Conservation (phyloP, 2,113 vertebrate species). For the Solea solea region DNA sequence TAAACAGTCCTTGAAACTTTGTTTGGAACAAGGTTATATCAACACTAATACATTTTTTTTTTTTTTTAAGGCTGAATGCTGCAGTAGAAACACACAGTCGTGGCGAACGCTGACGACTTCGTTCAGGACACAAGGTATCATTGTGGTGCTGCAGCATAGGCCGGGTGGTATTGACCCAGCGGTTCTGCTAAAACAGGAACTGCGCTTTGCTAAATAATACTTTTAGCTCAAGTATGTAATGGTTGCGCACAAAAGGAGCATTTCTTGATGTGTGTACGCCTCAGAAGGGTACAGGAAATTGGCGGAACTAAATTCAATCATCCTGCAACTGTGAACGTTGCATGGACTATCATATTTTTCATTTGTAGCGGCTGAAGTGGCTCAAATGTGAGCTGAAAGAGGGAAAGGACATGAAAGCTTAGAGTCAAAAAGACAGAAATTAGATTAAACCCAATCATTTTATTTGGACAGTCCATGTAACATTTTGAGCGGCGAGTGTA, state of each 20-base stretch:
- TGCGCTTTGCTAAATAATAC: constrained; percentile 42
- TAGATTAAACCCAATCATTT: neutral
- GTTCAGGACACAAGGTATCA: constrained; percentile 51
- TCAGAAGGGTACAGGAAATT: constrained; percentile 41
- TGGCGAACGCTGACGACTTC: constrained; percentile 57
- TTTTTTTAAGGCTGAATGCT: neutral
- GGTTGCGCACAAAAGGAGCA: constrained; percentile 8
- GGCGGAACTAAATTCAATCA: constrained; percentile 42
- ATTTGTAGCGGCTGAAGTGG: constrained; percentile 13
- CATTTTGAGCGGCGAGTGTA: neutral
- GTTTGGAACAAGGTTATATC: constrained; percentile 67
- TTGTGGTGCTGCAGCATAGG: constrained; percentile 58
- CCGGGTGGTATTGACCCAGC: constrained; percentile 61
- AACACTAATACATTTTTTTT: constrained; percentile 55
- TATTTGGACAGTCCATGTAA: neutral
- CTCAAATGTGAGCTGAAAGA: neutral
- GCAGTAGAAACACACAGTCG: constrained; percentile 40
- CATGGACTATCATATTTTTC: constrained; percentile 18
- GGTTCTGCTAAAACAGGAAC: constrained; percentile 59
- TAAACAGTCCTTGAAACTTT: constrained; percentile 59
- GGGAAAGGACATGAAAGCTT: neutral
- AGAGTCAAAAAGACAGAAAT: constrained; percentile 9
- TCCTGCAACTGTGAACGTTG: constrained; percentile 22
- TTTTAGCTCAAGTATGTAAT: constrained; percentile 42
- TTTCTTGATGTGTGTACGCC: constrained; percentile 36